A percentile compares a stretch with the other conserved stretches of the same genome.
These are phyloP conservation scores for Drosophila dunni DNA, from an alignment of 1,140 invertebrate species.

Conservation along the genomic window DNA sequence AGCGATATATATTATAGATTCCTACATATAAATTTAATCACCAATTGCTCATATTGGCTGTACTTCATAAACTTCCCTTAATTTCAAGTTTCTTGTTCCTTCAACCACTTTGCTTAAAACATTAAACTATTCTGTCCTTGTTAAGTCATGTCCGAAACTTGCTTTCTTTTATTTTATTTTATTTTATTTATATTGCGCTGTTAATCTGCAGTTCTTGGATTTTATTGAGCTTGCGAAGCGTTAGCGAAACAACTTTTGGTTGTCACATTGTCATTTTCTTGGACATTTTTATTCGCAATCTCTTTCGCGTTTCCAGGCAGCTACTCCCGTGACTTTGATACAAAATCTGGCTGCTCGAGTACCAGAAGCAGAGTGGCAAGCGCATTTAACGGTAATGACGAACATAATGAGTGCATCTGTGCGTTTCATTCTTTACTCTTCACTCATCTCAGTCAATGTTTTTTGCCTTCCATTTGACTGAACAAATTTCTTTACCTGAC, in stretches of 20 bases:
- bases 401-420: slow-evolving; percentile 13
- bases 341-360: slow-evolving; percentile 2
- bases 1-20: too few species aligned
- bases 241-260: background rate
- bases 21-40: too few species aligned
- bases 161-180: slow-evolving; percentile 23
- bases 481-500: background rate
- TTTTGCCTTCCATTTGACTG: background rate
- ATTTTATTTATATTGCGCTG: slow-evolving; percentile 21
- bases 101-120: background rate
- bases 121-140: background rate
- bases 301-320: background rate
- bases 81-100: background rate
- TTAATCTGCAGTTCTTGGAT: slow-evolving; percentile 32
- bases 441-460: background rate
- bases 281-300: background rate
- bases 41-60: too few species aligned
- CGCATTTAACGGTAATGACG: slow-evolving; percentile 28
- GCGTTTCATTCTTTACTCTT: background rate
- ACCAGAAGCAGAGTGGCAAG: slow-evolving; percentile 8
- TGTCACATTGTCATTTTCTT: slow-evolving; percentile 27
- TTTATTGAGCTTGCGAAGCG: slow-evolving; percentile 45
- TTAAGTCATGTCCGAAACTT: slow-evolving; percentile 1
- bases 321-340: slow-evolving; percentile 28
- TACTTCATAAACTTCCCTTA: too few species aligned